Evolutionary conservation across 1,140 invertebrate genomes (phyloP), one percentile per base, ranked within the genome.

Genomic region (Eubasilissa regina): DNA sequence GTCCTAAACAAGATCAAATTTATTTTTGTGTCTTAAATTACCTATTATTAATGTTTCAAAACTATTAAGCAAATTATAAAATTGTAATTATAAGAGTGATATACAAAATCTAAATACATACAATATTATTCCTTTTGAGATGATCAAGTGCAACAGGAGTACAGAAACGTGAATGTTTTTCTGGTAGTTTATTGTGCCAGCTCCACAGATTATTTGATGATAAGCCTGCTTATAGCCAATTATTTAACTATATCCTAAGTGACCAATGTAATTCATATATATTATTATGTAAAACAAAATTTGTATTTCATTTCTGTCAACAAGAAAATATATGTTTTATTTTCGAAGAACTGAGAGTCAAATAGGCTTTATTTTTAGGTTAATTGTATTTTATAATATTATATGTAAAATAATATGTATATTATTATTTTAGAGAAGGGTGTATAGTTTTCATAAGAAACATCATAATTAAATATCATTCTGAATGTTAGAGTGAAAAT

Each of bases 351-450:
- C 55, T 58, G 55, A 58, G 17, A 15, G 21, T 58, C 55, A 58
- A 21, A 58, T 21, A 58, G 55, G 55, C 55, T 58, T 58, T 58
- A 58, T 21, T 58, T 58, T 58, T 19, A 58, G n/a, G 17, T 56
- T 56, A 58, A 58, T 21, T 56, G 53, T 58, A 19, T 56, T 56
- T 56, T 58, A 19, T 58, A 19, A 58, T 58, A 58, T 21, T 19
- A 58, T 58, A 58, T 58, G 55, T 58, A 11, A 58, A 58, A 58
- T 58, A 58, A 58, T 58, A 58, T n/a, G n/a, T n/a, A n/a, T 58
- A 58, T 58, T 58, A 58, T 58, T 58, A 58, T 58, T 58, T 58
- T 58, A 58, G 55, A 58, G 55, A 21, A 21, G 17, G 21, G 21
- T 15, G 55, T 58, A 58, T 58, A 58, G 55, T 58, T 58, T 58